A percentile compares a stretch with the other conserved stretches of the same genome.
Conservation (phyloP, 23 tunicate genomes). For the Trididemnum miniatum region DNA sequence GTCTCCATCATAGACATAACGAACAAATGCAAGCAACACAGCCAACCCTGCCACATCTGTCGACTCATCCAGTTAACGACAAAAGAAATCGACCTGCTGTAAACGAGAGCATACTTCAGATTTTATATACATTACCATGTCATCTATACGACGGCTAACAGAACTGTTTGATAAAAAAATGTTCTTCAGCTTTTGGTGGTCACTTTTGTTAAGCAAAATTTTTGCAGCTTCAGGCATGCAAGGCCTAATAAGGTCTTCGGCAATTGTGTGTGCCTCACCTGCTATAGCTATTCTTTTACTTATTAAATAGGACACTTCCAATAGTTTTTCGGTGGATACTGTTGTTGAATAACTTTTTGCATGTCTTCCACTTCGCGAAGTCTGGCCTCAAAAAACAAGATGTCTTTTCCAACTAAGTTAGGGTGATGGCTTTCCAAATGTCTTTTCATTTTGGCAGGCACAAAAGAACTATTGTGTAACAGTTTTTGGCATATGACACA, state of each 20-base stretch:
- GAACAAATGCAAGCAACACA: constrained; percentile 2
- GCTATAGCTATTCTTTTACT: constrained; percentile 31
- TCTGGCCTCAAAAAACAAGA: no score
- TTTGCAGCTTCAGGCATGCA: no score
- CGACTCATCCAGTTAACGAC: neutral
- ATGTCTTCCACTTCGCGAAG: no score
- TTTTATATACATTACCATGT: no score
- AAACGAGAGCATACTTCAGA: no score
- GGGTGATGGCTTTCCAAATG: constrained; percentile 42
- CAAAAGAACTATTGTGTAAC: constrained; percentile 30
- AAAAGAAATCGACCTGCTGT: no score
- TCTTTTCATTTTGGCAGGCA: constrained; percentile 35
- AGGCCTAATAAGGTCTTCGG: no score
- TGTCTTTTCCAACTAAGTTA: constrained; percentile 18
- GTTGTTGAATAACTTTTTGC: constrained; percentile 32
- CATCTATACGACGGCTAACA: no score
- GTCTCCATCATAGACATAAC: constrained; percentile 10
- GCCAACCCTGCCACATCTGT: no score
- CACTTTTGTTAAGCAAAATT: no score
- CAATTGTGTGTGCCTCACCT: constrained; percentile 42
- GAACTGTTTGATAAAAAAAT: no score
- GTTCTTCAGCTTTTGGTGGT: no score
- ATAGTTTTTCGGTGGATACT: constrained; percentile 3
- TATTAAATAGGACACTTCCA: constrained; percentile 26
- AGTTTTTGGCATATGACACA: constrained; percentile 32